Base-by-base conservation (phyloP, 37 sponge, comb jelly and placozoan species). In the Lycopodina hypogea region DNA sequence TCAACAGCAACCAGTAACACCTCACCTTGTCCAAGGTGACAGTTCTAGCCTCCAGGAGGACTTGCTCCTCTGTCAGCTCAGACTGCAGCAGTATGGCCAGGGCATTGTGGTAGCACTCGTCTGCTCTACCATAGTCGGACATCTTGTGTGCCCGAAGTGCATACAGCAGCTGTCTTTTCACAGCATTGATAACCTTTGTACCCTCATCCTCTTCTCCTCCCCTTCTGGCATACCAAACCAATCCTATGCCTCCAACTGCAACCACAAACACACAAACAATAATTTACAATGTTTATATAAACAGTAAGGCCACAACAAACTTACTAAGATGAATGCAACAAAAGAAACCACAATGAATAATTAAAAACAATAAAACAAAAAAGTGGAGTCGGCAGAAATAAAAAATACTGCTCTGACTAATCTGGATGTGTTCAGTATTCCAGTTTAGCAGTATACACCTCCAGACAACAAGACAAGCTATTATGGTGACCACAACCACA, bases 1-100 rank as follows among this genome's bases (percentile, higher is more conserved):
- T n/a, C 72, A 23, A 48, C 24, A 22, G 4, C 3, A 41, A 19
- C 18, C 45, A 45, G 19, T 3, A 45, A 45, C 9, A 45, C 2
- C 35, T 82, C 23, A 83, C 77, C 37, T 78, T 71, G 61, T 85
- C 78, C 55, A 78, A 50, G 51, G 48, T 45, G 30, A 71, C 72
- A 33, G 85, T 74, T 50, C 72, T 85, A 41, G 85, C 85, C 39
- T 85, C 85, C 3, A 72, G 0, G 65, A 69, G 78, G 11, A 78
- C 36, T 18, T 66, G 71, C 4, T 64, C 19, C 2, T 18, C 18
- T 37, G 85, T 50, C 34, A 71, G 40, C 61, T 70, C 15, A 15
- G 78, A 72, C 2, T 32, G 12, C 8, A 34, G 35, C 34, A 85
- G 66, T 4, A 77, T 21, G 1, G 60, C 30, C 58, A 85, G 79